Base-by-base conservation (phyloP, 92 coral and sea anemone genomes). In the Siderastrea siderea region DNA sequence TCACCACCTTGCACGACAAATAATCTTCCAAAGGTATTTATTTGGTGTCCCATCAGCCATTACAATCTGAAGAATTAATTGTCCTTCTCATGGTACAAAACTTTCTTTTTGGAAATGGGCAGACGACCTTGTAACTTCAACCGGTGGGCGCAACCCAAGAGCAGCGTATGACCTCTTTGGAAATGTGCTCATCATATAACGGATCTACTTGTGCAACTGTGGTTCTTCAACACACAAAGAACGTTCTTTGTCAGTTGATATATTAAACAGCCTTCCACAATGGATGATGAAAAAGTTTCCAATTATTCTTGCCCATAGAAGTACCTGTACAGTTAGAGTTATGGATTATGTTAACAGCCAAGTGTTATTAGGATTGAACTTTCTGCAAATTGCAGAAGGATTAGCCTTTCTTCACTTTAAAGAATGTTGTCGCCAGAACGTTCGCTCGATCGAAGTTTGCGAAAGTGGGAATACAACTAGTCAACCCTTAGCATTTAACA, bases 241-340 rank as follows among this genome's bases (percentile, higher is more conserved):
- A 64, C 44, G 69, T 64, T 43, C 69, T 16, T 64, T 64, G 69
- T 64, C 69, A 64, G 69, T 64, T 64, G 45, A 17, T 64, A 64
- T 64, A 1, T 64, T 17, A 64, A 64, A 64, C 17, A 64, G 69
- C 69, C 69, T 16, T 64, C 69, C 43, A 9, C 69, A 64, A n/a
- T 43, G 16, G 69, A 64, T 44, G 43, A n/a, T 43, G 17, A 64
- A 64, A 4, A 44, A 43, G 17, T 64, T 64, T 16, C 69, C 43
- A 64, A n/a, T 64, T 16, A 64, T 64, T 64, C 69, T 64, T 16
- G 3, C 69, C 16, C 69, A 64, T 44, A 64, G 44, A 64, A 64
- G 44, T 64, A 46, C 69, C 69, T 43, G 51, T 43, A 26, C 49
- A 26, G 6, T 2, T 4, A n/a, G 69, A 44, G 44, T 64, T 9